A percentile compares a stretch with the other conserved stretches of the same genome.
Conservation (phyloP, 2,888 invertebrate genomes). For the Allophyes oxyacanthae region DNA sequence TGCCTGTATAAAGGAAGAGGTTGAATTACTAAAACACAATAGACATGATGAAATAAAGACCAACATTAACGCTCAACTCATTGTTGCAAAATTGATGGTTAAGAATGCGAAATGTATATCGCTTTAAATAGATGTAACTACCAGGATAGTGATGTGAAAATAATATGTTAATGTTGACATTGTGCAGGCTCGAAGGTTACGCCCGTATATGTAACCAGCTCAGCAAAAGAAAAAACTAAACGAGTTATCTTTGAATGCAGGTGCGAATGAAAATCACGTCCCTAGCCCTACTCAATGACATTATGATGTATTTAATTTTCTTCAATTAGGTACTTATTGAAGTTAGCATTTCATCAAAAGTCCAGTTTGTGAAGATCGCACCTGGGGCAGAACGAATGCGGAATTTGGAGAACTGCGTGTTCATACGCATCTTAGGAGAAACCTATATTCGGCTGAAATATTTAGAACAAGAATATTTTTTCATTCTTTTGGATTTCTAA, state of each 20-base stretch:
- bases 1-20: not conserved
- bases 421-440: no score
- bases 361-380: no score
- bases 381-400: no score
- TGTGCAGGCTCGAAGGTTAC: slow-evolving; percentile 42
- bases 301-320: not conserved
- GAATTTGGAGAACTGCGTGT: no score
- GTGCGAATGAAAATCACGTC: not conserved
- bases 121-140: slow-evolving; percentile 27
- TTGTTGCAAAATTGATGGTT: slow-evolving; percentile 34
- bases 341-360: no score
- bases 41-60: slow-evolving; percentile 23
- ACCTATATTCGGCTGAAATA: no score
- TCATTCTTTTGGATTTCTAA: no score
- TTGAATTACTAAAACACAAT: slow-evolving; percentile 36
- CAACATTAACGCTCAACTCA: slow-evolving; percentile 24
- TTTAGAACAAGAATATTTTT: no score
- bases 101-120: slow-evolving; percentile 28
- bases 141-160: slow-evolving; percentile 48
- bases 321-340: no score
- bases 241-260: slow-evolving; percentile 16
- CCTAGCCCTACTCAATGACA: not conserved
- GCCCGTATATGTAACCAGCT: slow-evolving; percentile 47
- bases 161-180: slow-evolving; percentile 50
- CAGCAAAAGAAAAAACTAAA: slow-evolving; percentile 28